phyloP scores from a whole-genome alignment of 2,888 invertebrate species.

The Leptinotarsa peninsularis region DNA sequence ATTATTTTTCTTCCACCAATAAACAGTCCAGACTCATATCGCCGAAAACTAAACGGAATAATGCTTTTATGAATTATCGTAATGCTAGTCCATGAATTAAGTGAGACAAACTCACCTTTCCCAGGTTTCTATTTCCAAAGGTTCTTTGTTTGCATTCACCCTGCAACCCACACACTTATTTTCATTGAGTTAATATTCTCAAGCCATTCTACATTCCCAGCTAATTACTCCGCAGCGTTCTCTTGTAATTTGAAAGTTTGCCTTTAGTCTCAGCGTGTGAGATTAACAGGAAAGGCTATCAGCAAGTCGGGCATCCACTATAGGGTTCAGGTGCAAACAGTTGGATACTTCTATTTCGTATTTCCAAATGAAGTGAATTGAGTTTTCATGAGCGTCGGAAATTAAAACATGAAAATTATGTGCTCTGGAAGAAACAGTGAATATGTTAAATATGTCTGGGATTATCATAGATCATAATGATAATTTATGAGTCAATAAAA shows the following conservation, averaged over 20 bases:
- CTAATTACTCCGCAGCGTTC: conserved; percentile 24
- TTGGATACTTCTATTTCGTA: not conserved
- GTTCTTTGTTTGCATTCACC: conserved; percentile 15
- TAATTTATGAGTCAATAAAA: too few species aligned
- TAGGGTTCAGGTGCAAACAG: not conserved
- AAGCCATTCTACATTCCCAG: conserved; percentile 7
- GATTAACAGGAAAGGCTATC: conserved; percentile 11
- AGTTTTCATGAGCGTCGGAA: not conserved
- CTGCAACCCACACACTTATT: conserved; percentile 7
- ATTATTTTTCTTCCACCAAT: too few species aligned
- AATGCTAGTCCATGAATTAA: not conserved
- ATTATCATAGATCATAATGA: too few species aligned
- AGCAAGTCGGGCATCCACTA: not conserved
- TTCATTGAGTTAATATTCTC: conserved; percentile 14
- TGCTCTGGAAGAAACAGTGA: not conserved
- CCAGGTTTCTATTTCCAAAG: conserved; percentile 2
- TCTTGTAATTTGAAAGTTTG: conserved; percentile 17
- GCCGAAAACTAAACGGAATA: not conserved
- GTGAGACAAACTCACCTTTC: not conserved
- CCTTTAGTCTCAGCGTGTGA: conserved; percentile 11
- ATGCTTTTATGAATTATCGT: too few species aligned
- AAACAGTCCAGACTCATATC: too few species aligned
- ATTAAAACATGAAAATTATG: not conserved
- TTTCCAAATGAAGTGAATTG: not conserved
- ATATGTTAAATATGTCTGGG: too few species aligned